Percentiles rank a stretch among this genome's conserved stretches.
These are phyloP conservation scores for Tyria jacobaeae DNA, from an alignment of 2,888 invertebrate genomes.

Conservation along the genomic window DNA sequence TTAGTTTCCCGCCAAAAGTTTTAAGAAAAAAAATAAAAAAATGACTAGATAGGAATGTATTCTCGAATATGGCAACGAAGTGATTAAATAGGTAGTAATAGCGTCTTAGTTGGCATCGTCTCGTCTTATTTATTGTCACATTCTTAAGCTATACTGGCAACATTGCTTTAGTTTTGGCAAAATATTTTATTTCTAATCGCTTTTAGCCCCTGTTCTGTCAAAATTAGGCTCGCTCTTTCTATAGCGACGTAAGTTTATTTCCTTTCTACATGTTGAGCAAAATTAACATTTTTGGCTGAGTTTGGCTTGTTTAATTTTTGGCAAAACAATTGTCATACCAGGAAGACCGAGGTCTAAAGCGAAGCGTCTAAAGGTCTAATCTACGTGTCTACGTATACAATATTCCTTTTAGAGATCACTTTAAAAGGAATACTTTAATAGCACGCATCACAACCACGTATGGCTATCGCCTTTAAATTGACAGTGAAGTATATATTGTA, in stretches of 20 bases:
- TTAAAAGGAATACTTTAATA: conserved; percentile 72
- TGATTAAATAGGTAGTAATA: conserved; percentile 51
- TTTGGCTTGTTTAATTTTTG: conserved; percentile 74
- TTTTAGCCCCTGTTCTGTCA: conserved; percentile 26
- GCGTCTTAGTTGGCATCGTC: conserved; percentile 78
- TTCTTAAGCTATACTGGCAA: conserved; percentile 76
- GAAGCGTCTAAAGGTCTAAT: conserved; percentile 82
- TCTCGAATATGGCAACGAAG: conserved; percentile 67
- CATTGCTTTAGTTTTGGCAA: conserved; percentile 50
- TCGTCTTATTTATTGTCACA: conserved; percentile 79
- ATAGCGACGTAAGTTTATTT: conserved; percentile 13
- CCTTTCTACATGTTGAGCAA: conserved; percentile 41
- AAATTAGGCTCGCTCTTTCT: conserved; percentile 20
- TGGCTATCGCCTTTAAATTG: conserved; percentile 82
- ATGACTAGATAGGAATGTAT: conserved; percentile 85
- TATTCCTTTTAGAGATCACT: conserved; percentile 67
- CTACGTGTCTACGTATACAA: conserved; percentile 78
- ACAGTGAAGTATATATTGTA: conserved; percentile 75
- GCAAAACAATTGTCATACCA: conserved; percentile 69
- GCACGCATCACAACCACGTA: conserved; percentile 86
- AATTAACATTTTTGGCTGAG: conserved; percentile 49
- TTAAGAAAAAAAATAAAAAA: conserved; percentile 53
- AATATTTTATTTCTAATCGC: conserved; percentile 36
- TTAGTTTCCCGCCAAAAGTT: conserved; percentile 61
- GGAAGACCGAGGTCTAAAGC: conserved; percentile 83